These are phyloP conservation scores for Cheilosia soror DNA, from an alignment of 2,888 invertebrate species.

Conservation along the genomic window DNA sequence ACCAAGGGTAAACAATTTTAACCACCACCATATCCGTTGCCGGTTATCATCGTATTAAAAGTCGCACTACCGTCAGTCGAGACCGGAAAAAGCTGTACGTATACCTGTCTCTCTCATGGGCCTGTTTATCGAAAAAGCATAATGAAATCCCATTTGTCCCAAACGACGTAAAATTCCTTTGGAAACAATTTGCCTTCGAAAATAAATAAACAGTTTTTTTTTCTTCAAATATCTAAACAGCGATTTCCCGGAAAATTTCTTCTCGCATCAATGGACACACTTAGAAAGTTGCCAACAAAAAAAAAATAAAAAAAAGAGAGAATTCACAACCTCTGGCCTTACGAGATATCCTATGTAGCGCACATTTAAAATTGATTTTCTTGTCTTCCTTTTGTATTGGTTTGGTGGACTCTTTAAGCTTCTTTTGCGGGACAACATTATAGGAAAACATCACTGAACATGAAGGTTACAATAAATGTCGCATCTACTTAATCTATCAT, in stretches of 20 bases:
- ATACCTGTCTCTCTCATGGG: neutral
- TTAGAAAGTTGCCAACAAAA: neutral
- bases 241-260: conserved; percentile 44
- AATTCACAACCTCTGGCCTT: conserved; percentile 45
- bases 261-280: conserved; percentile 43
- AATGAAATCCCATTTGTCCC: conserved; percentile 34
- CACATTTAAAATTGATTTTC: conserved; percentile 65
- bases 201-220: conserved; percentile 61
- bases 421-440: conserved; percentile 42
- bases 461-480: conserved; percentile 72
- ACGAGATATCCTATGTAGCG: conserved; percentile 37
- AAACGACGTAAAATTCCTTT: neutral
- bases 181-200: conserved; percentile 21
- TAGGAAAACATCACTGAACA: conserved; percentile 45
- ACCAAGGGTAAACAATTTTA: conserved; percentile 17
- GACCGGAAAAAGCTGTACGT: neutral
- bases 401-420: conserved; percentile 40
- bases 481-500: conserved; percentile 72
- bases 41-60: conserved; percentile 18
- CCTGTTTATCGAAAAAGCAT: conserved; percentile 20
- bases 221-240: conserved; percentile 50
- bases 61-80: conserved; percentile 13
- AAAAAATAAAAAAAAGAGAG: conserved; percentile 29
- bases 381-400: conserved; percentile 5
- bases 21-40: neutral